Percentiles rank a stretch among this genome's conserved stretches.
These are phyloP conservation scores for Nyctibius bracteatus DNA, from an alignment of 2,113 vertebrate species.

Conservation along the genomic window DNA sequence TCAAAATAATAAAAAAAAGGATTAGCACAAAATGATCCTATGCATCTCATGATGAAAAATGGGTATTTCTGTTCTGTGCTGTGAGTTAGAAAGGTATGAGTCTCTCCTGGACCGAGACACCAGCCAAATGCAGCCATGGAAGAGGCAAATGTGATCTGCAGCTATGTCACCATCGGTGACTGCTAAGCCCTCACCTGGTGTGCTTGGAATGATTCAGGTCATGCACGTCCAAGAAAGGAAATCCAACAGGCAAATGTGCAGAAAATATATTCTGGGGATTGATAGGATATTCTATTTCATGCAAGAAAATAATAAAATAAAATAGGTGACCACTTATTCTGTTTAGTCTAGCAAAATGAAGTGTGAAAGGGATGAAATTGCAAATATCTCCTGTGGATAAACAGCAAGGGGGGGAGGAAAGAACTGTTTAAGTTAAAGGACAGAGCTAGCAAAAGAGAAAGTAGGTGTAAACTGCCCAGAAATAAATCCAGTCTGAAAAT, in stretches of 20 bases:
- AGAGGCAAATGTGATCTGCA: not conserved
- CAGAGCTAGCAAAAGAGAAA: not conserved
- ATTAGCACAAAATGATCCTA: slow-evolving; percentile 20
- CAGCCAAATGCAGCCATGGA: not conserved
- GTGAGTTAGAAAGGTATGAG: not conserved
- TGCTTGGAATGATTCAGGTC: not conserved
- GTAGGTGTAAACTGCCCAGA: not conserved
- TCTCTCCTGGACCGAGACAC: not conserved
- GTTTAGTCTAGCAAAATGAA: not conserved
- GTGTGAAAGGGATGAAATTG: not conserved
- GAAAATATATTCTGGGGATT: not conserved
- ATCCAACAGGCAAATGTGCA: not conserved
- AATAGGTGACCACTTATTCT: not conserved
- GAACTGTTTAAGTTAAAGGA: not conserved
- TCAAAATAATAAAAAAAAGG: slow-evolving; percentile 32
- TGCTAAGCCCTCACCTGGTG: not conserved
- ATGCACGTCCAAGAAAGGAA: not conserved
- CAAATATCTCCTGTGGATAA: not conserved
- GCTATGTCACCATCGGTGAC: not conserved
- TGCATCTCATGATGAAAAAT: not conserved
- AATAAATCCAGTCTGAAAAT: not conserved
- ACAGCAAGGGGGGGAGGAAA: not conserved
- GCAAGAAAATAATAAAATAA: not conserved
- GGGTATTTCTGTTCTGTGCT: not conserved
- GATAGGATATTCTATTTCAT: not conserved